Evolutionary conservation across 2,797 vertebrate species (phyloP), one percentile per base, ranked within the genome.

Genomic region (Ispidina picta): DNA sequence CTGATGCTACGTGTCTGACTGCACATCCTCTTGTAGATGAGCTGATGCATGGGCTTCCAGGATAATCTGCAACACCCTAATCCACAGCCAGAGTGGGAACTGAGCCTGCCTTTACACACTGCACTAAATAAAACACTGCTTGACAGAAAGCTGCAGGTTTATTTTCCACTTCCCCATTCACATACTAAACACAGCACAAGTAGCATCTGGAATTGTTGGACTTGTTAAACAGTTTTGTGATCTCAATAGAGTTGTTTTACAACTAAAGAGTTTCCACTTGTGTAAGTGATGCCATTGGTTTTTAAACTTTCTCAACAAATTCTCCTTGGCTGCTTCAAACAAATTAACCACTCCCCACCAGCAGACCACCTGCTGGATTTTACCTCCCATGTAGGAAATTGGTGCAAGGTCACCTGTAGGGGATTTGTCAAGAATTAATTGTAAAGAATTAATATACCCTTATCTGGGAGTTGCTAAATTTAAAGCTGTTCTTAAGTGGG

Each of bases 21-120:
- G 88, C 81, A 94, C 93, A 94, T 96, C 85, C 87, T 97, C 71
- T 82, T 37, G 86, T 91, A 96, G 95, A 86, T 93, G 96, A 95
- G 68, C 95, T 97, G 89, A 90, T 95, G 93, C 95, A 90, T 88
- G 94, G 84, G 80, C 94, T 96, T 95, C 92, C 95, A 37, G 84
- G 96, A 88, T 95, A 97, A 94, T 84, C 86, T 94, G 88, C 95
- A 96, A 74, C 89, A 91, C 69, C 79, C 94, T 94, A 96, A 96
- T 91, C 89, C 92, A 68, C 83, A 48, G 63, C 12, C 88, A 85
- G 92, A 96, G 93, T 96, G 94, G 95, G 96, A 89, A 97, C 94
- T 92, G 86, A 97, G 96, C 69, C 91, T 97, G 95, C 91, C 92
- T 96, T 97, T 96, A 95, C 72, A 60, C 88, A 90, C 52, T 97